Percentiles rank a stretch among this genome's conserved stretches.
These are phyloP conservation scores for Saccopteryx leptura DNA, from an alignment of 2,113 vertebrate species.

Conservation along the genomic window DNA sequence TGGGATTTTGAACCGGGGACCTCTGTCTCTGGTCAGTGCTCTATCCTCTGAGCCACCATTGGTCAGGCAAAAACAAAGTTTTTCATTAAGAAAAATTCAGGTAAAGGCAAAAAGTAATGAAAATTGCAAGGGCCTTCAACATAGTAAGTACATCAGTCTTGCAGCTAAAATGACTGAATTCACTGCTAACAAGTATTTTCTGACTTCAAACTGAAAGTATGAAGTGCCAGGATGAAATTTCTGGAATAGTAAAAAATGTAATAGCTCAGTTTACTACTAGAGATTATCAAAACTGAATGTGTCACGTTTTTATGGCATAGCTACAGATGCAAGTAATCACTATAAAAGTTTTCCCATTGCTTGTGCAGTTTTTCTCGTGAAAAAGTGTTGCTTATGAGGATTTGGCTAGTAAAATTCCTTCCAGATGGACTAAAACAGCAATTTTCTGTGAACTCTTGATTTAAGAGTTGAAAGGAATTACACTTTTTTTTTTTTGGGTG, in stretches of 20 bases:
- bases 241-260: background rate
- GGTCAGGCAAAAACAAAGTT: too few species aligned
- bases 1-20: too few species aligned
- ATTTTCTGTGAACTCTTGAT: background rate
- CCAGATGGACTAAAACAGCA: background rate
- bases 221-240: background rate
- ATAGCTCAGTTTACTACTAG: background rate
- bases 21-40: too few species aligned
- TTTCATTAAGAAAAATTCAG: background rate
- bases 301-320: background rate
- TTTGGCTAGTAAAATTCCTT: slow-evolving; percentile 31
- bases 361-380: background rate
- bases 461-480: background rate
- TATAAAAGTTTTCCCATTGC: background rate
- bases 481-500: background rate
- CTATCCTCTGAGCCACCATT: too few species aligned
- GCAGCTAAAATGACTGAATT: background rate
- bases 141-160: background rate
- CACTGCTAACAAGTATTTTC: background rate
- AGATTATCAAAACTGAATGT: background rate
- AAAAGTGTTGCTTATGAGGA: background rate
- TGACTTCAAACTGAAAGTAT: background rate
- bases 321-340: background rate
- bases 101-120: background rate
- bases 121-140: background rate